Percentiles rank a stretch among this genome's conserved stretches.
phyloP scores from a whole-genome alignment of 1,140 invertebrate genomes.

The Drosophila quadrilineata region DNA sequence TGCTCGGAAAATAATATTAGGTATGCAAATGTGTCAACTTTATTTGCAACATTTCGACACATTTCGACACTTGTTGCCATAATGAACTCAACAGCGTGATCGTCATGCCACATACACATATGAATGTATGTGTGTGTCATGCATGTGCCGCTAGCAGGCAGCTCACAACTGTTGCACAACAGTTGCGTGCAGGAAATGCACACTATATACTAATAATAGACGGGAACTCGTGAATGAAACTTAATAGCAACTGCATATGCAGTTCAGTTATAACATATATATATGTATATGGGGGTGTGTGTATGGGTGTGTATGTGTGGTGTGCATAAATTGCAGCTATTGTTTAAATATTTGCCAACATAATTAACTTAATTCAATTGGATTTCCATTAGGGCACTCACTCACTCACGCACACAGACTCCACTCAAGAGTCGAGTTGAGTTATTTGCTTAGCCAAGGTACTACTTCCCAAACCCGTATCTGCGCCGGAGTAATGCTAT shows the following conservation, averaged over 20 bases:
- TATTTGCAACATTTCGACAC: constrained; percentile 72
- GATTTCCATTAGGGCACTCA: constrained; percentile 67
- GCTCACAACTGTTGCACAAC: constrained; percentile 49
- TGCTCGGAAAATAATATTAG: constrained; percentile 71
- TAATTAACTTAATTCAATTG: constrained; percentile 81
- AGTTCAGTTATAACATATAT: constrained; percentile 34
- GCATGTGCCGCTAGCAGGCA: constrained; percentile 45
- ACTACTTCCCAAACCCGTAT: constrained; percentile 24
- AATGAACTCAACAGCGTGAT: constrained; percentile 50
- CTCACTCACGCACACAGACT: constrained; percentile 40
- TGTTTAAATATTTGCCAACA: constrained; percentile 81
- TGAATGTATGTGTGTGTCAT: constrained; percentile 19
- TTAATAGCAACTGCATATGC: constrained; percentile 46
- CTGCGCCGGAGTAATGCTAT: constrained; percentile 4
- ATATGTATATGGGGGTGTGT: background rate
- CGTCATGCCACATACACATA: background rate
- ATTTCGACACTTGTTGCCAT: constrained; percentile 76
- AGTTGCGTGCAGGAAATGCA: constrained; percentile 37
- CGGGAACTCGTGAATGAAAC: constrained; percentile 39
- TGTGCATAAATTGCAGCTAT: constrained; percentile 72
- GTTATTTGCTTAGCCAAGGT: constrained; percentile 64
- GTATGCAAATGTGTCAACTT: constrained; percentile 81
- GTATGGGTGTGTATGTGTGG: constrained; percentile 5
- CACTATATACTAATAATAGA: constrained; percentile 46
- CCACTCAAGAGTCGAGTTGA: constrained; percentile 9